phyloP scores from a whole-genome alignment of 64 coral and sea anemone species.

The Actinia equina region DNA sequence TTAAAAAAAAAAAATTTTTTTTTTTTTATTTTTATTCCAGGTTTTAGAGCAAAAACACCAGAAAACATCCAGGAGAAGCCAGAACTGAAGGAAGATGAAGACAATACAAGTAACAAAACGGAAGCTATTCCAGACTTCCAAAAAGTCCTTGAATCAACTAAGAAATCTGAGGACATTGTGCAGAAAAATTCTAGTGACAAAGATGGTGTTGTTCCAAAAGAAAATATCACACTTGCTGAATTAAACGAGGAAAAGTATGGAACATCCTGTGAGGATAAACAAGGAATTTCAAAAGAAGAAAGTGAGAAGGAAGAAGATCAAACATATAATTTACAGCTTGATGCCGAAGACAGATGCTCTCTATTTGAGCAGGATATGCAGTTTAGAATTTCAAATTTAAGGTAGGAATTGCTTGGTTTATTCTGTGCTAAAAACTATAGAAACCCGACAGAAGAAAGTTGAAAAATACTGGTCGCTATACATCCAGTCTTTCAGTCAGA shows the following conservation, averaged over 20 bases:
- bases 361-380: slow-evolving; percentile 8
- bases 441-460: no score
- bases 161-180: background rate
- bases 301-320: background rate
- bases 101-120: background rate
- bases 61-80: background rate
- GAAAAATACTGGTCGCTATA: no score
- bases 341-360: slow-evolving; percentile 5
- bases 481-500: no score
- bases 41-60: background rate
- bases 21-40: background rate
- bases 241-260: background rate
- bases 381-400: slow-evolving; percentile 7
- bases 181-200: background rate
- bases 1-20: no score
- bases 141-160: background rate
- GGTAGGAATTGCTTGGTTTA: background rate
- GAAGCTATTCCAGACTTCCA: background rate
- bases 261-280: background rate
- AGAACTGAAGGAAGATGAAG: background rate
- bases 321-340: background rate
- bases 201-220: background rate
- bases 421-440: background rate
- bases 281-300: slow-evolving; percentile 16
- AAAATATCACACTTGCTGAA: background rate